These are phyloP conservation scores for Apotomis capreana DNA, from an alignment of 2,888 invertebrate genomes.

Conservation along the genomic window DNA sequence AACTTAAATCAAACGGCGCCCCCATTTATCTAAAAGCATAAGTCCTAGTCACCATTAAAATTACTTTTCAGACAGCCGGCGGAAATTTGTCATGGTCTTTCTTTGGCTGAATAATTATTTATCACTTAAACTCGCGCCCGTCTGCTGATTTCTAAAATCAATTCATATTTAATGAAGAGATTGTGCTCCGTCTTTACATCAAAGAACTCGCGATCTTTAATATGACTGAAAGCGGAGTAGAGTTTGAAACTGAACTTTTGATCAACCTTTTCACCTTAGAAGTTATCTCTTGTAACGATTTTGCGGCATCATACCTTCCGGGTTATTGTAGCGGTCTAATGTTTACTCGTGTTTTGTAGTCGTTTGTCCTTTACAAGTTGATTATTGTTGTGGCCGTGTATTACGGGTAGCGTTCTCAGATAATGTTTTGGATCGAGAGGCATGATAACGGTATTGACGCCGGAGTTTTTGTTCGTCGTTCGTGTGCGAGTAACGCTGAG, in stretches of 20 bases:
- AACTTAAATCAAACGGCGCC: constrained; percentile 63
- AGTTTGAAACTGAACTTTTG: constrained; percentile 31
- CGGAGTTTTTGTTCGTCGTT: constrained; percentile 24
- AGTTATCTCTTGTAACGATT: constrained; percentile 23
- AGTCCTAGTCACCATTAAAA: constrained; percentile 45
- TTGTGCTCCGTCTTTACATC: constrained; percentile 27
- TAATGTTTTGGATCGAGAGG: constrained; percentile 24
- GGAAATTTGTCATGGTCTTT: constrained; percentile 36
- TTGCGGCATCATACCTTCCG: constrained; percentile 12
- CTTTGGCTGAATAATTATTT: constrained; percentile 36
- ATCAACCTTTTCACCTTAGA: constrained; percentile 19
- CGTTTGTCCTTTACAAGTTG: neutral
- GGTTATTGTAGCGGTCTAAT: constrained; percentile 6
- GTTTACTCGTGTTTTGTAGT: constrained; percentile 2
- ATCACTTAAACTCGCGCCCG: constrained; percentile 18
- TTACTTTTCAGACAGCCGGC: constrained; percentile 27
- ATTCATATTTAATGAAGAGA: constrained; percentile 34
- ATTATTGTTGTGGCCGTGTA: constrained; percentile 6
- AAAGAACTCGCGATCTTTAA: constrained; percentile 22
- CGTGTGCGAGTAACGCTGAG: constrained; percentile 37
- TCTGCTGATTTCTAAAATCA: constrained; percentile 27
- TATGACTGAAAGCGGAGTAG: constrained; percentile 22
- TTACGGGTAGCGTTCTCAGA: constrained; percentile 12
- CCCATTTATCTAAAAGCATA: constrained; percentile 49
- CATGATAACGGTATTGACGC: constrained; percentile 29